Evolutionary conservation across 1,140 invertebrate species (phyloP), one percentile per base, ranked within the genome.

Genomic region (Tetraneura akinire): DNA sequence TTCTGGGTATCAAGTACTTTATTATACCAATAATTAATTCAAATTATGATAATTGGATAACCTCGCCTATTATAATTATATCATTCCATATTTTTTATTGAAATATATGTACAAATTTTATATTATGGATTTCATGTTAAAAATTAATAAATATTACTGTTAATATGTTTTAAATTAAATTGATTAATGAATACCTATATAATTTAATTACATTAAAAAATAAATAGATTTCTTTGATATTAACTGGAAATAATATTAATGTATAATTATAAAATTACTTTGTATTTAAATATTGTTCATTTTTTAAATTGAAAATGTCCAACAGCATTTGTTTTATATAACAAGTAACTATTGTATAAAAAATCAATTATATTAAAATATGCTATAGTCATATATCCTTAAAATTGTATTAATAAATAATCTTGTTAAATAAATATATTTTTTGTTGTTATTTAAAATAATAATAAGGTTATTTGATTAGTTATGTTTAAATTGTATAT

Each of bases 11-110:
- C 10, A 26, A 32, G 5, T 68, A 42, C 9, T 68, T 23, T 18
- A 18, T 16, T 68, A 68, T 26, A 47, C 21, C 11, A 47, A 47
- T 6, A 68, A 37, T 37, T 37, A 37, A 68, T 21, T 23, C 6
- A 26, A 66, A 68, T 68, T 23, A 68, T 26, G 6, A 68, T 68
- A 68, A 23, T 47, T 47, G 1, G 11, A 68, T 68, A 21, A n/a
- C 5, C 14, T 68, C 45, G 21, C 21, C 29, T 18, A n/a, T n/a
- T 47, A 49, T 32, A 71, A 49, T 1, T 26, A 37, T 37, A 49
- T 71, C 26, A 51, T 71, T 71, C 68, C 14, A 18, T 26, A 47
- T 23, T 49, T 49, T 55, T 70, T 3, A 26, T 70, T 70, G 2
- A 37, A 68, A 49, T 47, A 70, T 18, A 16, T 49, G 23, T 29